Evolutionary conservation across 2,113 vertebrate genomes (phyloP).

Genomic region (Prunella himalayana): DNA sequence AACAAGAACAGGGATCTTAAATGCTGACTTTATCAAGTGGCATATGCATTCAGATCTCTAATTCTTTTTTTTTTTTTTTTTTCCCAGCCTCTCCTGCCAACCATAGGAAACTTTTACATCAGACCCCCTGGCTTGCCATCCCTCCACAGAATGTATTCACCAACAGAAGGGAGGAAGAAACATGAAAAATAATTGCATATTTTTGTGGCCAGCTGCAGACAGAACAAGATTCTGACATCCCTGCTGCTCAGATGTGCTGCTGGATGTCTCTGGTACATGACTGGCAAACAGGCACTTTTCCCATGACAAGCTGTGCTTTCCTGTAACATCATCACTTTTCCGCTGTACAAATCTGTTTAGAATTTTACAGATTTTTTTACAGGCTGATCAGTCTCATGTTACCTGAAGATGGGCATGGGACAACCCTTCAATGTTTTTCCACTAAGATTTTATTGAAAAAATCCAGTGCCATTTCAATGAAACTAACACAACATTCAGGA

Average conservation of each 20-base stretch:
- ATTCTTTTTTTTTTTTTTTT: neutral
- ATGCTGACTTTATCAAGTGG: neutral
- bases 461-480: neutral
- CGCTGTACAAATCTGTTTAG: neutral
- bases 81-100: neutral
- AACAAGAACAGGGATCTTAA: neutral
- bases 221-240: neutral
- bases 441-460: neutral
- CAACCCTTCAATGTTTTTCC: neutral
- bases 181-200: neutral
- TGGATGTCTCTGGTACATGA: neutral
- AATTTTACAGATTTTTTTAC: neutral
- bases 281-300: neutral
- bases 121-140: neutral
- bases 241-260: neutral
- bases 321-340: neutral
- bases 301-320: neutral
- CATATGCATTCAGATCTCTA: neutral
- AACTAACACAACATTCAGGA: neutral
- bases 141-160: neutral
- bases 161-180: neutral
- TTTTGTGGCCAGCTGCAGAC: neutral
- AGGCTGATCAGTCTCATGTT: neutral
- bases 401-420: neutral
- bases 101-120: neutral